Percentiles rank a stretch among this genome's conserved stretches.
phyloP scores from a whole-genome alignment of 2,797 vertebrate genomes.

The Myripristis jacobus region DNA sequence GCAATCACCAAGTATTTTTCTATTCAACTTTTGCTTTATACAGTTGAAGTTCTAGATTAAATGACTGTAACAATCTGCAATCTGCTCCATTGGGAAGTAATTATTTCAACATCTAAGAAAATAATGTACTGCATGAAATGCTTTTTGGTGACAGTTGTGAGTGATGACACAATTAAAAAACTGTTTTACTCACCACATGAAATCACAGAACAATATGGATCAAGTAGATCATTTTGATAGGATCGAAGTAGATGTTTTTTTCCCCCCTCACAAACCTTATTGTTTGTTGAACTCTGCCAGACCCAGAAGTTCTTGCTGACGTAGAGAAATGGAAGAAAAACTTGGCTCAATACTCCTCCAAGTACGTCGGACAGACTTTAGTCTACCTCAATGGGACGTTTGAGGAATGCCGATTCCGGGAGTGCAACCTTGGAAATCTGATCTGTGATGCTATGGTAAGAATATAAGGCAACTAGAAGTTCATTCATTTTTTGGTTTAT shows the following conservation, averaged over 20 bases:
- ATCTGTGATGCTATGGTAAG: slow-evolving; percentile 93
- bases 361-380: slow-evolving; percentile 87
- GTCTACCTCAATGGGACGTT: slow-evolving; percentile 91
- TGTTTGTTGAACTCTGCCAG: slow-evolving; percentile 66
- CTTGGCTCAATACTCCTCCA: slow-evolving; percentile 83
- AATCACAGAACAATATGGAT: neutral
- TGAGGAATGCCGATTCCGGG: slow-evolving; percentile 87
- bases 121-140: neutral
- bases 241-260: no score
- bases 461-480: neutral
- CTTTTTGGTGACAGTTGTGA: neutral
- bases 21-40: neutral
- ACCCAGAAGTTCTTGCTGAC: slow-evolving; percentile 83
- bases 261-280: no score
- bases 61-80: neutral
- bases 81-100: neutral
- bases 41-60: neutral
- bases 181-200: neutral
- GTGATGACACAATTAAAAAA: neutral
- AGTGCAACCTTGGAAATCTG: slow-evolving; percentile 95
- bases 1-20: neutral
- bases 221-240: no score
- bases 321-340: slow-evolving; percentile 84
- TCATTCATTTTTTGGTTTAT: neutral
- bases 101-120: neutral